Base-by-base conservation (phyloP, 2,113 vertebrate species). In the Entosphenus tridentatus region DNA sequence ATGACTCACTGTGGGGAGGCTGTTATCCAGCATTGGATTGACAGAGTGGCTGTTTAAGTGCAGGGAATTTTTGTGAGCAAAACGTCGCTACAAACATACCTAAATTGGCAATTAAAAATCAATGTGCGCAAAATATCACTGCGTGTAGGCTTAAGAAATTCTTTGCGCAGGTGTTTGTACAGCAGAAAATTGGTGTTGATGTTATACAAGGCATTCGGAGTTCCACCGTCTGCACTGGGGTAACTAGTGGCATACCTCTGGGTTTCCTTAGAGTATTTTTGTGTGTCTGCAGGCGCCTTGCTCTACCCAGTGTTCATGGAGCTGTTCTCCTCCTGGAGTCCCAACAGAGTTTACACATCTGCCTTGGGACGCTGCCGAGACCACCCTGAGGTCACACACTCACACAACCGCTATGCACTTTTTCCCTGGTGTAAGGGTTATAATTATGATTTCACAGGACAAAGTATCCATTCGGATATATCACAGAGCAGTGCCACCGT, bases 321-420 rank as follows among this genome's bases (percentile, higher is more conserved):
- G 62, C 62, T 65, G n/a, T 65, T 65, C 21, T 65, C 62, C n/a
- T 65, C 62, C 8, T 65, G 62, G 62, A 65, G 62, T 65, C 62
- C 62, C n/a, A 65, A 65, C 21, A 8, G 62, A 65, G 62, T 65
- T n/a, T 65, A 65, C 10, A 21, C n/a, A 65, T n/a, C n/a, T 65
- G 62, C 62, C n/a, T 65, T 65, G 62, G n/a, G n/a, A 16, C 62
- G 62, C 62, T 65, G 62, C 62, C n/a, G 62, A 65, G 21, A 65
- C n/a, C n/a, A 65, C 21, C 62, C 62, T 16, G 62, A 65, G 62
- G 62, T 65, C n/a, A 21, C n/a, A n/a, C 10, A 16, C 8, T 65
- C n/a, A 2, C 21, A n/a, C 8, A n/a, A 8, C 62, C 62, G n/a
- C 21, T 9, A 9, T 21, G 13, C 62, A n/a, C 9, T 21, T 16